Conservation (phyloP, 2,888 invertebrate genomes). For the Aphodius sticticus region DNA sequence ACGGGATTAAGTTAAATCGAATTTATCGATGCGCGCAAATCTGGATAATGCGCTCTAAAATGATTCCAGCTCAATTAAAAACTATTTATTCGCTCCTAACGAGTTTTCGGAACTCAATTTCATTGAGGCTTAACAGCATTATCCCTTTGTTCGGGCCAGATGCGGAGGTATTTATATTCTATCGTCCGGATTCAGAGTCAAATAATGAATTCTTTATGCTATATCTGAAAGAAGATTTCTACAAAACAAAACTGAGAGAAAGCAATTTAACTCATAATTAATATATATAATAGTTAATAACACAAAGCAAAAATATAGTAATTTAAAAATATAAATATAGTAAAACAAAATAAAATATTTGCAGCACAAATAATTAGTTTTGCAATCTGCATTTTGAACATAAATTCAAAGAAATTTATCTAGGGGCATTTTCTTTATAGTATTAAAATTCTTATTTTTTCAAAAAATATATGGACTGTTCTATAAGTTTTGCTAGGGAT, state of each 20-base stretch:
- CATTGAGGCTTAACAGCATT: slow-evolving; percentile 22
- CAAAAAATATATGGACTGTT: too few relatives aligned
- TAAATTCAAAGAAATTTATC: too few relatives aligned
- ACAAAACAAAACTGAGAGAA: not conserved
- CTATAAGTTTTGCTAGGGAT: too few relatives aligned
- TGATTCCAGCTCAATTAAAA: slow-evolving; percentile 22
- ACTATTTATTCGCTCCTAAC: slow-evolving; percentile 24
- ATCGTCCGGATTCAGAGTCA: slow-evolving; percentile 7
- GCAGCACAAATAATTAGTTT: too few relatives aligned
- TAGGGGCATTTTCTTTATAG: too few relatives aligned
- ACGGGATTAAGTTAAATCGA: slow-evolving; percentile 9
- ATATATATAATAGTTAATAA: too few relatives aligned
- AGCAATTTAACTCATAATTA: not conserved
- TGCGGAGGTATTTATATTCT: slow-evolving; percentile 32
- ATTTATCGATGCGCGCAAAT: not conserved
- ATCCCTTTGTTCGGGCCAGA: slow-evolving; percentile 22
- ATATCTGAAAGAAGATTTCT: not conserved
- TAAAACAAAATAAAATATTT: too few relatives aligned
- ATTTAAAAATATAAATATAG: too few relatives aligned
- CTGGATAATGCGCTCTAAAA: slow-evolving; percentile 16
- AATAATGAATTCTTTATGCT: not conserved
- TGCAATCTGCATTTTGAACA: too few relatives aligned
- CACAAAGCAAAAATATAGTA: too few relatives aligned
- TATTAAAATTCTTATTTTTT: too few relatives aligned
- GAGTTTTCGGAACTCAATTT: slow-evolving; percentile 25